Percentiles rank a stretch among this genome's conserved stretches.
phyloP scores from a whole-genome alignment of 2,113 vertebrate genomes.

The Gorsachius goisagi region DNA sequence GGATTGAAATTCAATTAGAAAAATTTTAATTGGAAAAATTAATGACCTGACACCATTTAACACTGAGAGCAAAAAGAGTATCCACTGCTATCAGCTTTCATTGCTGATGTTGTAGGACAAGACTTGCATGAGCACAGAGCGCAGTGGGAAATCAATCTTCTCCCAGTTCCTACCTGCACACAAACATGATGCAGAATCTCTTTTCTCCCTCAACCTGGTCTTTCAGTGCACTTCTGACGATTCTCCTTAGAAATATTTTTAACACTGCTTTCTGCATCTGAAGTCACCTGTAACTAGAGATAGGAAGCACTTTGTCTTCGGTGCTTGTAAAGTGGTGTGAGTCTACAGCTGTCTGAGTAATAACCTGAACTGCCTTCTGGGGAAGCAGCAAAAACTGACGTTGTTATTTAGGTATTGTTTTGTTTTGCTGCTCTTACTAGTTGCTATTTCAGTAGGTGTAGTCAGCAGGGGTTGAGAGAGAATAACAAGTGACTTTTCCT shows the following conservation, averaged over 20 bases:
- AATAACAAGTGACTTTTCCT: not conserved
- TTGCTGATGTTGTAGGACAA: not conserved
- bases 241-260: not conserved
- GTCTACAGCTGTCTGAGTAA: not conserved
- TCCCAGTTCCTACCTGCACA: not conserved
- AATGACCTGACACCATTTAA: not conserved
- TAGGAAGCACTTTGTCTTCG: not conserved
- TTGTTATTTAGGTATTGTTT: not conserved
- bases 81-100: not conserved
- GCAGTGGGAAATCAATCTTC: not conserved
- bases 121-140: not conserved
- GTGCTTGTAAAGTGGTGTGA: not conserved
- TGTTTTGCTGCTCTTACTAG: not conserved
- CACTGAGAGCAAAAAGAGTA: not conserved
- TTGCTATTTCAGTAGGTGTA: not conserved
- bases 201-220: not conserved
- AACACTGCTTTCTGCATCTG: not conserved
- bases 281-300: not conserved
- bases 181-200: not conserved
- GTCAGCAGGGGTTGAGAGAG: not conserved
- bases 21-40: not conserved
- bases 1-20: not conserved
- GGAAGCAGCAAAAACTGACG: not conserved
- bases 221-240: not conserved
- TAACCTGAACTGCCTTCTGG: not conserved